Percentiles rank a stretch among this genome's conserved stretches.
Conservation (phyloP, 2,797 vertebrate species). For the Selene dorsalis region DNA sequence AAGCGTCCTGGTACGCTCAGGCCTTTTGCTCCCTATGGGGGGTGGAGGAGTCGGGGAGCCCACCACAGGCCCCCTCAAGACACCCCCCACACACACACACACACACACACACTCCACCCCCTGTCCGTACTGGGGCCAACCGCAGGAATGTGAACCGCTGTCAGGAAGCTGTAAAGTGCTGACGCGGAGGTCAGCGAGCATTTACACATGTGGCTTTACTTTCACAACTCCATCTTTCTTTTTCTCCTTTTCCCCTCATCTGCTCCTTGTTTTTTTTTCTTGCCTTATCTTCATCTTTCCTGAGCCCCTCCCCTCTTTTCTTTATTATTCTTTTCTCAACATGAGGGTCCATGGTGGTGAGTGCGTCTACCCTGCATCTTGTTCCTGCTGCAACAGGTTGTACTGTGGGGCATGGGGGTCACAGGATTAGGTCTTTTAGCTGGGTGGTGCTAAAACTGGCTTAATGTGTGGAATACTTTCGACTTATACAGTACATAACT, state of each 20-base stretch:
- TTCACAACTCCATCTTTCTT: conserved; percentile 74
- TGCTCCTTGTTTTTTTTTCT: conserved; percentile 45
- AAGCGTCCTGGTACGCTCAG: conserved; percentile 50
- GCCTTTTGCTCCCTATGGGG: conserved; percentile 69
- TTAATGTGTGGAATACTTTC: neutral
- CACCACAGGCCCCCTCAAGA: conserved; percentile 14
- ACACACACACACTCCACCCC: neutral
- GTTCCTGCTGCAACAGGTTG: neutral
- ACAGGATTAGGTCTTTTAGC: neutral
- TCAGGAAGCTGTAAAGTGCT: conserved; percentile 85
- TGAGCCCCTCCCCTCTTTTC: neutral
- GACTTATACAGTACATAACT: rapidly evolving
- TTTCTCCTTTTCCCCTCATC: conserved; percentile 57
- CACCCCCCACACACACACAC: too few relatives aligned
- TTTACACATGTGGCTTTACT: conserved; percentile 84
- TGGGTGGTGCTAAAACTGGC: neutral
- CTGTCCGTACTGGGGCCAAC: conserved; percentile 56
- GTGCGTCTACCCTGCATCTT: neutral
- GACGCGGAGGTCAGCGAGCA: conserved; percentile 80
- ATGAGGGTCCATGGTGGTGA: conserved; percentile 9
- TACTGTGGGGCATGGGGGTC: conserved; percentile 8
- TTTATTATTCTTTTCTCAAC: conserved; percentile 24
- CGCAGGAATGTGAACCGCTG: conserved; percentile 82
- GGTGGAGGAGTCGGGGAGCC: conserved; percentile 49
- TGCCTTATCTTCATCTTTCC: conserved; percentile 41